Evolutionary conservation across 2,113 vertebrate genomes (phyloP), one percentile per base, ranked within the genome.

Genomic region (Lagopus leucura): DNA sequence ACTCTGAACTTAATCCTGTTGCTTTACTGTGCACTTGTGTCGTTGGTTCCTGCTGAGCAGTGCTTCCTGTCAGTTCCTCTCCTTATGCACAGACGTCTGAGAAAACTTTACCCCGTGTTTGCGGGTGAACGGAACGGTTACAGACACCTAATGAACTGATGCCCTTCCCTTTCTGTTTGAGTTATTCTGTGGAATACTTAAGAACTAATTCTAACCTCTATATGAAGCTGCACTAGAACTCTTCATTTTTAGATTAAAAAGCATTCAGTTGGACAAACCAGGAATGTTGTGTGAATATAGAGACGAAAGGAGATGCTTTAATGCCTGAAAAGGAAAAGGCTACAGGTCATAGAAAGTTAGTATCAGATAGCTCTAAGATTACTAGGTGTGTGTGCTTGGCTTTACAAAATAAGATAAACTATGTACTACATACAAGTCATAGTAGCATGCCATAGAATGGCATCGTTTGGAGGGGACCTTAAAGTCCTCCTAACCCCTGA

Each of bases 1-100:
- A 0, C 22, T 8, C 1, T 13, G 28, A 34, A 34, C 50, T 11
- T 48, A 30, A 3, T 0, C 24, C 27, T 34, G 28, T 6, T 15
- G 45, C 6, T 13, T n/a, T 10, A 0, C 30, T 0, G 6, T 34
- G 55, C 50, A 6, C 11, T 18, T 13, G 1, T 1, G 67, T 42
- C 52, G 0, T 2, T 13, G 30, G 12, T 30, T 28, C 22, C 4
- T 24, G 34, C 7, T 24, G 50, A 11, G 50, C 13, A 5, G 50
- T 8, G 25, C 52, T 14, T 54, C 25, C 25, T 27, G 25, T 52
- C 25, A 52, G 14, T 16, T 54, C 25, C 27, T 17, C 27, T 54
- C 50, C 50, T 54, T 10, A 28, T 30, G 27, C 52, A 30, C 52
- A 54, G 30, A 10, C 52, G 10, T 28, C 52, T 28, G 25, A 54